phyloP scores from a whole-genome alignment of 2,113 vertebrate genomes.

The Campylorhamphus procurvoides region DNA sequence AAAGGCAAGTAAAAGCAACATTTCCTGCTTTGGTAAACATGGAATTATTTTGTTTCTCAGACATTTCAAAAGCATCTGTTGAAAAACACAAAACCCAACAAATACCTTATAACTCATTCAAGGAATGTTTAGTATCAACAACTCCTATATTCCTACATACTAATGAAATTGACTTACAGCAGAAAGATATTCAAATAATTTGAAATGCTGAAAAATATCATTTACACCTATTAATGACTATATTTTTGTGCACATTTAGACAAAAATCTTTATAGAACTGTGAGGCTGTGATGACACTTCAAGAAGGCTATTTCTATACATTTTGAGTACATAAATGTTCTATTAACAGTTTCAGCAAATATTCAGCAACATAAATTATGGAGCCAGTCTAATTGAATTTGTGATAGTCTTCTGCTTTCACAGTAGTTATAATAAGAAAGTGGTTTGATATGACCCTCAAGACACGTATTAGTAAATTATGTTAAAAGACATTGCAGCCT shows the following conservation, averaged over 20 bases:
- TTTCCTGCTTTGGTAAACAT: slow-evolving; percentile 55
- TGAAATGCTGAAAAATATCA: not conserved
- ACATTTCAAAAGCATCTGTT: slow-evolving; percentile 52
- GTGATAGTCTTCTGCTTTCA: not conserved
- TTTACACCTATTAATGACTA: not conserved
- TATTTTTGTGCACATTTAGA: not conserved
- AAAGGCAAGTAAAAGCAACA: slow-evolving; percentile 71
- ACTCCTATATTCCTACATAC: not conserved
- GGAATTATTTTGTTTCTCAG: not conserved
- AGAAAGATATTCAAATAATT: not conserved
- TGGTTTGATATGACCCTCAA: not conserved
- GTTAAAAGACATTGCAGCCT: not conserved
- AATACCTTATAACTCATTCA: not conserved
- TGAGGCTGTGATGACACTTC: not conserved
- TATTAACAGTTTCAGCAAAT: not conserved
- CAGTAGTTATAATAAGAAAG: not conserved
- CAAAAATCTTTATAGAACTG: not conserved
- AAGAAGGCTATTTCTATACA: not conserved
- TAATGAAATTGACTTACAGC: not conserved
- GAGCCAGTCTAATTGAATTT: not conserved
- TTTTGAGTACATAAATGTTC: not conserved
- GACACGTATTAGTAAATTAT: not conserved
- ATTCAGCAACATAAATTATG: not conserved
- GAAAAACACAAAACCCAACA: not conserved
- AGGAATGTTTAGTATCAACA: not conserved